Percentiles rank a stretch among this genome's conserved stretches.
phyloP scores from a whole-genome alignment of 2,888 invertebrate species.

The Hypena proboscidalis region DNA sequence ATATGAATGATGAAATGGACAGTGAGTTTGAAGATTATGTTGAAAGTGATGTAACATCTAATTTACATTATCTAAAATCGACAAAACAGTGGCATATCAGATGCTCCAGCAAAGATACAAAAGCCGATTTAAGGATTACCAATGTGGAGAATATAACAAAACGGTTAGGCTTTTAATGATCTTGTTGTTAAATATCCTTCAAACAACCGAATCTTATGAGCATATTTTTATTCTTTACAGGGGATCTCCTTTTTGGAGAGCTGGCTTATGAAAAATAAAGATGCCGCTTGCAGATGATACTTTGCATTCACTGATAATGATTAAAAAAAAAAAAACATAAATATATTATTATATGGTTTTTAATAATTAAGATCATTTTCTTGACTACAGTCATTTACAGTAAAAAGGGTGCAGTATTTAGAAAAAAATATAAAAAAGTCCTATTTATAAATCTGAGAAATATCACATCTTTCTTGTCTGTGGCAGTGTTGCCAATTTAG shows the following conservation, averaged over 20 bases:
- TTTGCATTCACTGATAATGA: too few species aligned
- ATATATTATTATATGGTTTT: too few species aligned
- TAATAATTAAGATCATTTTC: too few species aligned
- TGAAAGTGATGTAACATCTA: neutral
- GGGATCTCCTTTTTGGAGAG: constrained; percentile 56
- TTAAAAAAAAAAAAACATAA: too few species aligned
- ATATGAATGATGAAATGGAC: constrained; percentile 6
- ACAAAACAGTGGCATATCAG: constrained; percentile 66
- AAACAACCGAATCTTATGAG: too few species aligned
- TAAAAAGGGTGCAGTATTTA: too few species aligned
- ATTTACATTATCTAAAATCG: constrained; percentile 40
- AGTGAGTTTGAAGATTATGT: neutral
- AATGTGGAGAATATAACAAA: constrained; percentile 56
- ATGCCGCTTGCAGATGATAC: neutral
- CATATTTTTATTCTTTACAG: constrained; percentile 46
- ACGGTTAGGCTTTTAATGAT: constrained; percentile 51
- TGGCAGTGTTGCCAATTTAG: too few species aligned
- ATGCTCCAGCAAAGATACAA: constrained; percentile 32
- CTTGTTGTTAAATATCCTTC: neutral
- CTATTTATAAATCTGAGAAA: too few species aligned
- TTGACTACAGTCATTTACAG: too few species aligned
- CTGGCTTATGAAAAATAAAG: constrained; percentile 30
- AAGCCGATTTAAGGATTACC: constrained; percentile 7
- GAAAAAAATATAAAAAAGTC: too few species aligned
- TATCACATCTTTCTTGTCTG: too few species aligned